Percentiles rank a stretch among this genome's conserved stretches.
Conservation (phyloP, 2,797 vertebrate species). For the Platyrinchus mystaceus region DNA sequence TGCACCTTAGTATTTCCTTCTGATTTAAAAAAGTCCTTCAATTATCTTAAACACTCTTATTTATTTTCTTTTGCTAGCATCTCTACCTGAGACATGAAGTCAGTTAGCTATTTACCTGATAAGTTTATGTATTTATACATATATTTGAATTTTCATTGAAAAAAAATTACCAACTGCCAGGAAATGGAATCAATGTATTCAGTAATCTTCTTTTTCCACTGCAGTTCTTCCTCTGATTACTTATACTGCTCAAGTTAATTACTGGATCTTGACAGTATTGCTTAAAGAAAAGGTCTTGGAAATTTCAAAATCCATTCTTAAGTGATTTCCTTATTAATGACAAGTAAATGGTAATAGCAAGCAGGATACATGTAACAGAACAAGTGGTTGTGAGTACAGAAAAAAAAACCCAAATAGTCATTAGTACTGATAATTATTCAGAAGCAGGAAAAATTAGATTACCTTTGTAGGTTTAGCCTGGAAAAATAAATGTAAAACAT, state of each 20-base stretch:
- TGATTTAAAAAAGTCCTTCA: neutral
- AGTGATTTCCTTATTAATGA: neutral
- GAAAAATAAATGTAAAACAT: neutral
- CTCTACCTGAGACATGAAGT: neutral
- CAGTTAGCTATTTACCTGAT: neutral
- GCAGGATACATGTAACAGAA: neutral
- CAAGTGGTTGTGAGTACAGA: neutral
- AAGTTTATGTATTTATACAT: neutral
- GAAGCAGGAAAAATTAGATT: neutral
- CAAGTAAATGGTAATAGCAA: neutral
- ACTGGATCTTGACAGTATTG: neutral
- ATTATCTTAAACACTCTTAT: neutral
- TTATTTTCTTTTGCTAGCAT: neutral
- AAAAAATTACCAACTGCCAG: neutral
- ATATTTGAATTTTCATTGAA: neutral
- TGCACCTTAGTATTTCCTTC: neutral
- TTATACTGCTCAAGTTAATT: neutral
- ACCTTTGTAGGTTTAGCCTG: neutral
- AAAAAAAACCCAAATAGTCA: neutral
- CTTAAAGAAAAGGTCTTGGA: neutral
- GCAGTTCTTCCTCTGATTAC: neutral
- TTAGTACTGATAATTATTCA: neutral
- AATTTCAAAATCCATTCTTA: neutral
- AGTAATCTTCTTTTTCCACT: neutral
- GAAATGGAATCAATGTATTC: neutral